These are phyloP conservation scores for Liopterus haemorrhoidalis DNA, from an alignment of 2,888 invertebrate species.

Conservation along the genomic window DNA sequence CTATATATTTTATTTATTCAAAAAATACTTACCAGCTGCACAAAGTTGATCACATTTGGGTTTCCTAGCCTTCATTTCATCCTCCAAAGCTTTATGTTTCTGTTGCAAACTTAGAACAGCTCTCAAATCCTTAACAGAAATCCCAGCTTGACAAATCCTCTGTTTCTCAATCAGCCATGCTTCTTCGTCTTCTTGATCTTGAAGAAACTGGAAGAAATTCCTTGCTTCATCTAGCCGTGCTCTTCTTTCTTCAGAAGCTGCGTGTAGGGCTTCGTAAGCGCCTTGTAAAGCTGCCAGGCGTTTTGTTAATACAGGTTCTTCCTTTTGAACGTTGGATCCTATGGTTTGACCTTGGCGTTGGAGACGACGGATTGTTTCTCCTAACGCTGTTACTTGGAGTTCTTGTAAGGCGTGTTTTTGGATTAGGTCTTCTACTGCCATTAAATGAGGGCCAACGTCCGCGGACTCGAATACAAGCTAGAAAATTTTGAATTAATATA, in stretches of 20 bases:
- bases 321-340: constrained; percentile 40
- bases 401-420: constrained; percentile 93
- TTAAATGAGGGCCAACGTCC: constrained; percentile 87
- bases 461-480: constrained; percentile 68
- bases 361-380: constrained; percentile 76
- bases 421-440: constrained; percentile 89
- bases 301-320: constrained; percentile 58
- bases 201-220: constrained; percentile 90
- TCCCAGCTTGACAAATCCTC: constrained; percentile 85
- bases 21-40: constrained; percentile 56
- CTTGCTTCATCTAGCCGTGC: constrained; percentile 85
- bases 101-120: constrained; percentile 85
- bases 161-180: constrained; percentile 95
- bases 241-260: constrained; percentile 70
- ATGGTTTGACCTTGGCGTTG: constrained; percentile 55
- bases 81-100: constrained; percentile 83
- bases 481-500: too few relatives aligned
- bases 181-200: constrained; percentile 97
- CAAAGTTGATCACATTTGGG: constrained; percentile 65
- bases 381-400: constrained; percentile 80
- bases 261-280: constrained; percentile 61
- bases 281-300: constrained; percentile 70
- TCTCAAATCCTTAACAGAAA: constrained; percentile 86
- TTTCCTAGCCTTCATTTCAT: constrained; percentile 78
- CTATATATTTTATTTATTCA: too few relatives aligned